Percentiles rank a stretch among this genome's conserved stretches.
These are phyloP conservation scores for Morelia viridis DNA, from an alignment of 2,797 vertebrate genomes.

Conservation along the genomic window DNA sequence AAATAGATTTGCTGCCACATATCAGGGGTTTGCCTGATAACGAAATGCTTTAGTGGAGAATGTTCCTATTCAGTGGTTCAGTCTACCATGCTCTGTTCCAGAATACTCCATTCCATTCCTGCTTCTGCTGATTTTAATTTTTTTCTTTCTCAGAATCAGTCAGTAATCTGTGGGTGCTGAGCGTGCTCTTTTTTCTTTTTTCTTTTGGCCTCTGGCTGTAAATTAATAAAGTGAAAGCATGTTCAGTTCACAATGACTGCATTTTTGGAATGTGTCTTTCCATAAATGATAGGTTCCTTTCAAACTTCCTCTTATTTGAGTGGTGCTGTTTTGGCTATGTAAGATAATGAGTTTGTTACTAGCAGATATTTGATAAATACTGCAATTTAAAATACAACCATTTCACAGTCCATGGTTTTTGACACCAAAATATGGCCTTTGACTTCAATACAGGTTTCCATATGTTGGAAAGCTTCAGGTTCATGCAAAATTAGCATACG, in stretches of 20 bases:
- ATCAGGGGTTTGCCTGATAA: not conserved
- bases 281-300: not conserved
- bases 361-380: not conserved
- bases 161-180: not conserved
- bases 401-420: not conserved
- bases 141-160: not conserved
- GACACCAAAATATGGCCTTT: not conserved
- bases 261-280: not conserved
- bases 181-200: not conserved
- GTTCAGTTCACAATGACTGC: not conserved
- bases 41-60: not conserved
- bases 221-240: not conserved
- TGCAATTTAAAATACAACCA: not conserved
- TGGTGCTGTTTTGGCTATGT: not conserved
- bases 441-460: not conserved
- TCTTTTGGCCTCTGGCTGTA: not conserved
- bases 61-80: not conserved
- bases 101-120: not conserved
- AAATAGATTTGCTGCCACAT: not conserved
- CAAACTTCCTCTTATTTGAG: too few species aligned
- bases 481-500: not conserved
- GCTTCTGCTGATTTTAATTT: not conserved
- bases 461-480: not conserved
- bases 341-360: not conserved
- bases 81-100: not conserved